Evolutionary conservation across 1,140 invertebrate genomes (phyloP).

Genomic region (Holotrichia oblita): DNA sequence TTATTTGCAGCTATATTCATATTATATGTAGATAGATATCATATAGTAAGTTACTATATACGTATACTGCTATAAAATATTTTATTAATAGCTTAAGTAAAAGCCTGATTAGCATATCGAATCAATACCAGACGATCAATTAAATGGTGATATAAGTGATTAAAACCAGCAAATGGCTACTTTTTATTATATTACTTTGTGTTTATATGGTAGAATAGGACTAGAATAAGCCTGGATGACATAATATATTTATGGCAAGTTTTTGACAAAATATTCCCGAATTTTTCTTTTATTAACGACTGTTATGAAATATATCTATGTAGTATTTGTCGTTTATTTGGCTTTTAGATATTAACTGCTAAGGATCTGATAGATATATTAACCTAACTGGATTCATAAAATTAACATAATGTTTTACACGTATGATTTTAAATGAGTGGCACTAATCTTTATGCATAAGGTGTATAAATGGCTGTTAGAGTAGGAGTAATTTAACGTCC

Average conservation of each 20-base stretch:
- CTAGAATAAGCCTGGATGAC: not conserved
- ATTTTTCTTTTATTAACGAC: not conserved
- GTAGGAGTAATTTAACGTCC: no score
- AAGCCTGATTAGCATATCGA: not conserved
- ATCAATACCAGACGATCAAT: not conserved
- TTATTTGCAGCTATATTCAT: no score
- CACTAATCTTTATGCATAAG: no score
- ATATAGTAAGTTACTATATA: no score
- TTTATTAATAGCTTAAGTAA: not conserved
- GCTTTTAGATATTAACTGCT: not conserved
- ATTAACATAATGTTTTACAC: constrained; percentile 2
- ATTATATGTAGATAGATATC: no score
- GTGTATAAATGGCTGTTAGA: no score
- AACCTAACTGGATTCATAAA: not conserved
- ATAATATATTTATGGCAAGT: not conserved
- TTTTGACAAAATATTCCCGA: not conserved
- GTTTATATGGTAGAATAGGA: not conserved
- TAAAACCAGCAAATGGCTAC: not conserved
- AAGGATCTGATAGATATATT: not conserved
- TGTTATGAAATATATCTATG: not conserved
- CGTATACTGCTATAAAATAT: not conserved
- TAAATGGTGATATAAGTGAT: not conserved
- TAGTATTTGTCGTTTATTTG: not conserved
- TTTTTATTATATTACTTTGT: not conserved
- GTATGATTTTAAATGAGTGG: not conserved